Base-by-base conservation (phyloP, 1,140 invertebrate species). In the Drosophila auraria region DNA sequence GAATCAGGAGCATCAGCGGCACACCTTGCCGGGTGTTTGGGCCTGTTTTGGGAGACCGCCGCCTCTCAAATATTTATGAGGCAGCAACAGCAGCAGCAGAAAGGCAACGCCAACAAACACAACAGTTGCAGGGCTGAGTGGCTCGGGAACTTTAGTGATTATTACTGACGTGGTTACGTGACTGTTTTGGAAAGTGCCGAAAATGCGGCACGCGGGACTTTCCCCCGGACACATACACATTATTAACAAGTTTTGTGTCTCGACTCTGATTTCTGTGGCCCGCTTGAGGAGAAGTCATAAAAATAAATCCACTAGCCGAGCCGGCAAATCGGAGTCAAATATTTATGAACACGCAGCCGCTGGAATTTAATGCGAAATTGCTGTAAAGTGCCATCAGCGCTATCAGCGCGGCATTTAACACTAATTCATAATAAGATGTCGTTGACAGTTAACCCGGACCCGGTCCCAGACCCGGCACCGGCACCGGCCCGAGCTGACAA, bases 101-200 rank as follows among this genome's bases (percentile, higher is more conserved):
- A 11, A 1, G 57, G 36, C 33, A 65, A 25, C 14, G 44, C 14
- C 27, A 59, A 44, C 61, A 53, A 42, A 20, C 47, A 61, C 76
- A 69, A 47, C 27, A 68, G 47, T 25, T 51, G 74, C 71, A 64
- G 79, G 69, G 45, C 61, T 54, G 54, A 50, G 69, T 81, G 70
- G 65, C 78, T 68, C 47, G 20, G 83, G 87, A 92, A 92, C 91
- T 92, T 92, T 92, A 92, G 91, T 92, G 91, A 92, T 92, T 92
- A 92, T 92, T 92, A 92, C 91, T 92, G 91, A 92, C 86, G 90
- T 84, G 83, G 91, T 92, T 92, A 92, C 91, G 91, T 92, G 91
- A 92, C 91, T 92, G 91, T 92, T 87, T 92, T 92, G 79, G 91
- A 92, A 92, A 92, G 81, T 92, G 91, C 77, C 91, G 77, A 91